Conservation (phyloP, 1,140 invertebrate species). For the Metaphire vulgaris region DNA sequence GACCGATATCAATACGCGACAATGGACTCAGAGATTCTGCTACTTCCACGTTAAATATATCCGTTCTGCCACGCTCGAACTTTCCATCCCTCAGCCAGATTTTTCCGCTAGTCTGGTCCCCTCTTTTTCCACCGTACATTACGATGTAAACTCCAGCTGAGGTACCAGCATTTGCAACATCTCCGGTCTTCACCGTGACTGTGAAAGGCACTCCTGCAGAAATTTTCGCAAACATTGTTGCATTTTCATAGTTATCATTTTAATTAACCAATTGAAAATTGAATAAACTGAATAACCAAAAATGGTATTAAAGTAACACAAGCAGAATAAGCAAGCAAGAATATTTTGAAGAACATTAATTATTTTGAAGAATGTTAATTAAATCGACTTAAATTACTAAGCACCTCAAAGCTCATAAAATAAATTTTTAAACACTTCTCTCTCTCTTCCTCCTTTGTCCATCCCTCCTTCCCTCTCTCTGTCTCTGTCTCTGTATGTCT, state of each 20-base stretch:
- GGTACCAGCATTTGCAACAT: constrained; percentile 46
- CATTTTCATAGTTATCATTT: too few species aligned
- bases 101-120: constrained; percentile 42
- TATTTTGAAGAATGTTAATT: too few species aligned
- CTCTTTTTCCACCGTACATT: constrained; percentile 44
- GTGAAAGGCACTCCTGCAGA: constrained; percentile 45
- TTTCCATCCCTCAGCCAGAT: constrained; percentile 47
- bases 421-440: too few species aligned
- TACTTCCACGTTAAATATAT: constrained; percentile 48
- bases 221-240: background rate
- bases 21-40: constrained; percentile 46
- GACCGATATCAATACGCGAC: constrained; percentile 46
- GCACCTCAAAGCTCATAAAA: too few species aligned
- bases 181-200: constrained; percentile 48
- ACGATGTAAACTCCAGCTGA: constrained; percentile 47
- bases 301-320: background rate
- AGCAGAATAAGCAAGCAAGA: background rate
- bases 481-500: too few species aligned
- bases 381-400: too few species aligned
- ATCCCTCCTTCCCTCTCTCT: too few species aligned
- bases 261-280: background rate
- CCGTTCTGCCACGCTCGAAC: constrained; percentile 44
- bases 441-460: too few species aligned
- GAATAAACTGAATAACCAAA: too few species aligned
- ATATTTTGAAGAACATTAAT: constrained; percentile 6